phyloP scores from a whole-genome alignment of 2,888 invertebrate species.

The Callinectes sapidus region DNA sequence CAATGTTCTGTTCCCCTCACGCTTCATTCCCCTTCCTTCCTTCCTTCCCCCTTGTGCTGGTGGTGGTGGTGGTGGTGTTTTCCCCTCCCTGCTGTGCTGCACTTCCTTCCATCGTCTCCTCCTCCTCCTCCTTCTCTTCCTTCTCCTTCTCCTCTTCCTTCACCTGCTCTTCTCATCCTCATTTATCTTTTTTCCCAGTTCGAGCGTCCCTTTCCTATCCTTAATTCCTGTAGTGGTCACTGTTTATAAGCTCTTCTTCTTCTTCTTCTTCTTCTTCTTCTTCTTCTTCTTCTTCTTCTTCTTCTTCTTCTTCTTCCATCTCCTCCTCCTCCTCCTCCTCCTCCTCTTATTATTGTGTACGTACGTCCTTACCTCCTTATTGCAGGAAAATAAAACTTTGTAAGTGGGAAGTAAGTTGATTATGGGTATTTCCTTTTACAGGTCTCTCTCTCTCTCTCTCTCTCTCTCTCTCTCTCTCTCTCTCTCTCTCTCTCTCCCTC shows the following conservation, averaged over 20 bases:
- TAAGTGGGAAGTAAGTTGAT: not conserved
- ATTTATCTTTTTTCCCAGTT: not conserved
- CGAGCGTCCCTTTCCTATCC: not conserved
- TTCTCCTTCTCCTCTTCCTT: not conserved
- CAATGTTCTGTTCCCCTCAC: not conserved
- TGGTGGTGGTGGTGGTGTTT: too few species aligned
- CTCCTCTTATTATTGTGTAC: not conserved
- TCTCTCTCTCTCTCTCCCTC: conserved; percentile 11
- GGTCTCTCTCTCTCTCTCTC: not conserved
- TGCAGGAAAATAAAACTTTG: not conserved
- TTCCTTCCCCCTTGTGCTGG: not conserved
- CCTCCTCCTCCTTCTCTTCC: not conserved
- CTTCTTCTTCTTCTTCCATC: not conserved
- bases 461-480: conserved; percentile 21
- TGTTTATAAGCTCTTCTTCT: not conserved
- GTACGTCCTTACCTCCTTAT: not conserved
- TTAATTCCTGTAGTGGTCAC: not conserved
- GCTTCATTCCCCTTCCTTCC: not conserved
- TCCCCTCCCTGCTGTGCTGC: not conserved
- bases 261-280: not conserved
- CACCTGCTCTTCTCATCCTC: not conserved
- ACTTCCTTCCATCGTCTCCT: not conserved
- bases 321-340: too few species aligned
- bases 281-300: not conserved
- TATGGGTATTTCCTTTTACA: not conserved